A percentile compares a stretch with the other conserved stretches of the same genome.
Conservation (phyloP, 2,113 vertebrate species). For the Pygoscelis antarcticus region DNA sequence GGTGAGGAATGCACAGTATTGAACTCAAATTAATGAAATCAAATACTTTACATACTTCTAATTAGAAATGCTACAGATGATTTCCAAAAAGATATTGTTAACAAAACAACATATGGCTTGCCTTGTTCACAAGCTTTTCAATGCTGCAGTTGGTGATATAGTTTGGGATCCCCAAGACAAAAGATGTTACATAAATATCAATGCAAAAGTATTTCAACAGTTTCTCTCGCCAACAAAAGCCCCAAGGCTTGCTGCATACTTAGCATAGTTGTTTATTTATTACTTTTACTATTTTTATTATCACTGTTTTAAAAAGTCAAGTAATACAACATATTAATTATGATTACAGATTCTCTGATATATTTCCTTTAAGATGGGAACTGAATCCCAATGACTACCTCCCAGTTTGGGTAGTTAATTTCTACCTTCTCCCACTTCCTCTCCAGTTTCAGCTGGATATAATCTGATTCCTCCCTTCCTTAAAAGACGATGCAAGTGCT, state of each 20-base stretch:
- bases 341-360: not conserved
- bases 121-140: slow-evolving; percentile 5
- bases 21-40: slow-evolving; percentile 23
- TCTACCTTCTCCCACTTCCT: not conserved
- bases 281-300: slow-evolving; percentile 16
- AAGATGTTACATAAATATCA: slow-evolving; percentile 44
- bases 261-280: not conserved
- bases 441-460: not conserved
- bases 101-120: slow-evolving; percentile 39
- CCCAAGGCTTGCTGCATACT: not conserved
- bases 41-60: slow-evolving; percentile 10
- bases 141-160: not conserved
- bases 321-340: not conserved
- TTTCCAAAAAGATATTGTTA: slow-evolving; percentile 21
- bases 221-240: not conserved
- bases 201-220: not conserved
- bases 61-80: slow-evolving; percentile 30
- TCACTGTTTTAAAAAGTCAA: not conserved
- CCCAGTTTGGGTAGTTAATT: not conserved
- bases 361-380: not conserved
- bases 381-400: not conserved
- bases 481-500: not conserved
- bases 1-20: not conserved
- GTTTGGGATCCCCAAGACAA: slow-evolving; percentile 30
- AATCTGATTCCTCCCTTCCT: not conserved